Evolutionary conservation across 2,113 vertebrate species (phyloP), one percentile per base, ranked within the genome.

Genomic region (Bubo blakistoni): DNA sequence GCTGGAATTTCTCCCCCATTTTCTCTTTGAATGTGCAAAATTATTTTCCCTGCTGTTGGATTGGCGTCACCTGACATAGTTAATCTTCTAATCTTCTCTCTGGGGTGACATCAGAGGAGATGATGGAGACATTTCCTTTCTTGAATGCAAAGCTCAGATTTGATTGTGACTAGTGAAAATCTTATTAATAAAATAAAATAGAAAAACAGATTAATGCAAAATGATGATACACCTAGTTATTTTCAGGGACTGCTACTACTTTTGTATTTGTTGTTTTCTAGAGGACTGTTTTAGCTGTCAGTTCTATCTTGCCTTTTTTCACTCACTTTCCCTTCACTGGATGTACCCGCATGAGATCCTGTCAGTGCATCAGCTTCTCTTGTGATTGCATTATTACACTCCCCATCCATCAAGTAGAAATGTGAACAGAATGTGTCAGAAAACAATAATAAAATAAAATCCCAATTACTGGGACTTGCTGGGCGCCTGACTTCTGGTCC

Each of bases 51-150:
- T 92, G 77, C 85, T 7, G 2, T 51, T 67, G 91, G 36, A 70
- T n/a, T 85, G 67, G 49, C 5, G 4, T 91, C 88, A 80, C 71
- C 91, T 91, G 92, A 94, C 78, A 74, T 9, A 93, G 85, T 47
- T 97, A 96, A 97, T 97, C 94, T 97, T 95, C 71, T 95, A 92
- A 96, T 97, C 91, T 96, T 86, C 92, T 96, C 86, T 96, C 94
- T 86, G n/a, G 90, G n/a, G 78, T 86, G 88, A 97, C 93, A 97
- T 95, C 86, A 96, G 91, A 96, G 63, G 78, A 96, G 62, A 74
- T 72, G 88, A 94, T 78, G 78, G 85, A 95, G 70, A 62, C 8
- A 2, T 87, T 92, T 91, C 59, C 63, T 67, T 84, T 94, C 80
- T 86, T 36, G 58, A 92, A 91, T 86, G 87, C 34, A 54, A 94